Base-by-base conservation (phyloP, 2,888 invertebrate genomes). In the Drosophila pullipes region DNA sequence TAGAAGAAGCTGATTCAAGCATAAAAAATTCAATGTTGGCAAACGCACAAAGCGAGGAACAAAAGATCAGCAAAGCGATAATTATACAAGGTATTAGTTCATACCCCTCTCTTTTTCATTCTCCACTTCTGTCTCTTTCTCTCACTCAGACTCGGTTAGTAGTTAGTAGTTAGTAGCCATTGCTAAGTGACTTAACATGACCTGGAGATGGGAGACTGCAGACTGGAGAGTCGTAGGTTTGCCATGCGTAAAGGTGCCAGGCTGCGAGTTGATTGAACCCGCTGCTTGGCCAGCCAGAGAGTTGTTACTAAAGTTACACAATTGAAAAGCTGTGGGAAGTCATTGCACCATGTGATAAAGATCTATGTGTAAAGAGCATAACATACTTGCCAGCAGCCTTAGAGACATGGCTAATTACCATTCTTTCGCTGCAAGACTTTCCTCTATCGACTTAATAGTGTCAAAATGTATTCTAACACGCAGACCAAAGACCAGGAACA, bases 241-340 rank as follows among this genome's bases (percentile, higher is more conserved):
- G 82, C 87, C 91, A 91, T 91, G 91, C 91, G 91, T 91, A 91
- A 91, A 91, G 91, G 91, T 92, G 91, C 85, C 83, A 91, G 89
- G 83, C 80, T 70, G 63, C 35, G 82, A 79, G 79, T 83, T 83
- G 82, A 83, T 83, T 83, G 82, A 83, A 83, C 82, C 78, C 69
- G 55, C 61, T 76, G 78, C 68, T 70, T 71, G 81, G 69, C 81
- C 68, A 61, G 69, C 63, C 74, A 64, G 49, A 55, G 55, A 67
- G 68, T 10, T 22, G 39, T 4, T 62, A 58, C 75, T 79, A 62
- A 50, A 77, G 80, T 82, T 82, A 79, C 80, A 82, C 82, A 82
- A 82, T 82, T 82, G 82, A 82, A 82, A 80, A 69, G 81, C 80
- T 82, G 83, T 76, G 80, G 74, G 76, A 82, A 82, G 82, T 83